Conservation (phyloP, 2,113 vertebrate species). For the Hippocampus guttulatus region DNA sequence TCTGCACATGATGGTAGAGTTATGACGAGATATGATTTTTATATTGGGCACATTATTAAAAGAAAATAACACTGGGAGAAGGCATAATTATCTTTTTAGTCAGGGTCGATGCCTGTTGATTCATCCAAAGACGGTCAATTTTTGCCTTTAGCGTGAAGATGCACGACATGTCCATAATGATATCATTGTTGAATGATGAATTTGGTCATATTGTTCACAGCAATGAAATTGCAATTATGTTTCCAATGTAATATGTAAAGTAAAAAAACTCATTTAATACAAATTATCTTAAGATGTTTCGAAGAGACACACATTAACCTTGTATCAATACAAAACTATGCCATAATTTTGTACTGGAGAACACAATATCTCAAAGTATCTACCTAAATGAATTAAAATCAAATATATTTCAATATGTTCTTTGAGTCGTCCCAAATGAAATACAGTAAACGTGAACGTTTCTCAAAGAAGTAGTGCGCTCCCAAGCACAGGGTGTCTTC, state of each 20-base stretch:
- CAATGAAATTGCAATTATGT: neutral
- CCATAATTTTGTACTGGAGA: neutral
- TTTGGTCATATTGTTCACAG: neutral
- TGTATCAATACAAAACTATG: neutral
- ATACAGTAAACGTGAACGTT: conserved; percentile 14
- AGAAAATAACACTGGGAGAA: neutral
- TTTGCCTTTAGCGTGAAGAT: neutral
- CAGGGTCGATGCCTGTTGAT: neutral
- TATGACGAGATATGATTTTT: conserved; percentile 10
- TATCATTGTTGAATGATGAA: neutral
- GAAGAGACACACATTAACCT: neutral
- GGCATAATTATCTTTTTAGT: neutral
- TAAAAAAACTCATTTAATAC: neutral
- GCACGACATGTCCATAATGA: neutral
- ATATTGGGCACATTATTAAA: conserved; percentile 4
- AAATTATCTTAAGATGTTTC: neutral
- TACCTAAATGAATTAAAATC: neutral
- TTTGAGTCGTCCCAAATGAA: conserved; percentile 11
- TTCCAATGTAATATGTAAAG: neutral
- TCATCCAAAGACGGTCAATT: neutral
- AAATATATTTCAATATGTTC: neutral
- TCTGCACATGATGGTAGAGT: conserved; percentile 15
- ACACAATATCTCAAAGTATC: neutral
- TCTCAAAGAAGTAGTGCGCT: conserved; percentile 19
- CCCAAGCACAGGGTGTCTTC: conserved; percentile 31